Evolutionary conservation across 2,797 vertebrate genomes (phyloP).

Genomic region (Ctenochaetus hawaiiensis): DNA sequence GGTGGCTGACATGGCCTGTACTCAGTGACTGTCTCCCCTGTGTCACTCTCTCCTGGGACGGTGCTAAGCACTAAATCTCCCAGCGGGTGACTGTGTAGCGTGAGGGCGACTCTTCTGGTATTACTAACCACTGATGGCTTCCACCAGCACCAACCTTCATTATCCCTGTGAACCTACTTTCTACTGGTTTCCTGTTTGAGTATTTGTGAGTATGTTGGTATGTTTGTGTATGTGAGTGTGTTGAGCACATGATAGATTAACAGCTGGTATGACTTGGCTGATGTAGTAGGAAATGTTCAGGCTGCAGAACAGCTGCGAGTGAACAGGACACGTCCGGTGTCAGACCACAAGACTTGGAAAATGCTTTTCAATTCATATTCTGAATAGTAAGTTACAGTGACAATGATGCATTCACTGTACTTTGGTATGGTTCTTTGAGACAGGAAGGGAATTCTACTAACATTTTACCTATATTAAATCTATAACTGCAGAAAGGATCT

Average conservation of each 20-base stretch:
- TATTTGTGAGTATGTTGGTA: neutral
- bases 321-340: conserved; percentile 39
- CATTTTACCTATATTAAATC: neutral
- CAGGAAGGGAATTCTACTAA: neutral
- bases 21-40: neutral
- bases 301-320: conserved; percentile 62
- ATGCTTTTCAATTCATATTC: conserved; percentile 31
- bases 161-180: neutral
- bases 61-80: conserved; percentile 2
- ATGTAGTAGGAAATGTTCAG: conserved; percentile 55
- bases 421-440: neutral
- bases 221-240: conserved; percentile 28
- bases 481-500: neutral
- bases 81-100: neutral
- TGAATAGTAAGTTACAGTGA: conserved; percentile 15
- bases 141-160: conserved; percentile 4
- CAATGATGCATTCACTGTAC: neutral
- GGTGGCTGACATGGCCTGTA: neutral
- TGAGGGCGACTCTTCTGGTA: conserved; percentile 27
- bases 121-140: conserved; percentile 7
- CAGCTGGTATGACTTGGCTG: conserved; percentile 66
- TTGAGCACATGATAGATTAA: conserved; percentile 52
- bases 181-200: conserved; percentile 13
- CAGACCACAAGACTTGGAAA: conserved; percentile 29
- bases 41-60: conserved; percentile 5